Evolutionary conservation across 2,113 vertebrate genomes (phyloP).

Genomic region (Corvus cornix): DNA sequence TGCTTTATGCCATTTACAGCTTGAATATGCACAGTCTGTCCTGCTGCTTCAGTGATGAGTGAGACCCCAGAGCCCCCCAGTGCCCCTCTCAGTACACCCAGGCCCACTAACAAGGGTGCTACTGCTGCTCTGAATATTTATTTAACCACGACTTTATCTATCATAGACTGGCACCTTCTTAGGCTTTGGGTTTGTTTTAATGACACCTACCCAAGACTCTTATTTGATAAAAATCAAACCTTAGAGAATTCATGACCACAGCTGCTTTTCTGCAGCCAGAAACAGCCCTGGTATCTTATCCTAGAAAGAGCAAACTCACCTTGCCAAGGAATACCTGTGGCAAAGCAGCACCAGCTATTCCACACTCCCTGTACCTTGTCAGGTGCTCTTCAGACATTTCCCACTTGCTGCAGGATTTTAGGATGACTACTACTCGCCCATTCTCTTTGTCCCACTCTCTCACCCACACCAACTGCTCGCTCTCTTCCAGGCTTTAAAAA

Average conservation of each 20-base stretch:
- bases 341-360: background rate
- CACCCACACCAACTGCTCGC: background rate
- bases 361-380: fast-evolving
- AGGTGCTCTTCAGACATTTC: background rate
- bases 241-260: fast-evolving
- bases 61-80: background rate
- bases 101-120: fast-evolving
- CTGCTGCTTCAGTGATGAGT: fast-evolving
- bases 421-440: background rate
- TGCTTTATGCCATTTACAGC: background rate
- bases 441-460: background rate
- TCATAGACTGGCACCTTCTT: fast-evolving
- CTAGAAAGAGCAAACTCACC: background rate
- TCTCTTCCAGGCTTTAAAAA: background rate
- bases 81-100: background rate
- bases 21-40: fast-evolving
- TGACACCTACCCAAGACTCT: background rate
- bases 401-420: background rate
- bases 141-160: background rate
- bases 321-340: background rate
- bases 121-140: background rate
- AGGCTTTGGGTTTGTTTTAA: background rate
- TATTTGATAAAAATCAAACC: background rate
- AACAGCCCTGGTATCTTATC: background rate
- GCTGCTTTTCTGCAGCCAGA: background rate